Evolutionary conservation across 2,113 vertebrate species (phyloP).

Genomic region (Lepus americanus): DNA sequence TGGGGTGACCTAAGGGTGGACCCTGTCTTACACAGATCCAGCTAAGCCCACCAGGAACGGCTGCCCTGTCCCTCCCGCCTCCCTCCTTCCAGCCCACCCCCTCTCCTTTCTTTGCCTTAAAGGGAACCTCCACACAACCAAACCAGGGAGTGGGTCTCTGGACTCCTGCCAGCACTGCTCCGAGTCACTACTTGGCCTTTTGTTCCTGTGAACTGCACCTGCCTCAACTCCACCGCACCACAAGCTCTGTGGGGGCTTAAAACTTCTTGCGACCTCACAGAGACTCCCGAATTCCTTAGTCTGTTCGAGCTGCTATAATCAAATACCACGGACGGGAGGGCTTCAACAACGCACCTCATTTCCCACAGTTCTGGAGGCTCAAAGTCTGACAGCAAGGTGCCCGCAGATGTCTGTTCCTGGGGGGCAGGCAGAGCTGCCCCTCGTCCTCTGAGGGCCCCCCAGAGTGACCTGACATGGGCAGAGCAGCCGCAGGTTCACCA

Average conservation of each 20-base stretch:
- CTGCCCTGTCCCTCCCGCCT: not conserved
- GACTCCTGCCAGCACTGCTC: not conserved
- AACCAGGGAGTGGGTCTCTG: not conserved
- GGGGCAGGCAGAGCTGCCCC: too few species aligned
- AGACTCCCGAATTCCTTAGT: not conserved
- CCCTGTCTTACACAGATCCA: not conserved
- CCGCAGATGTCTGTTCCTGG: not conserved
- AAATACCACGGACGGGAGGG: not conserved
- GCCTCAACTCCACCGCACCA: not conserved
- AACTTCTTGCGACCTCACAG: not conserved
- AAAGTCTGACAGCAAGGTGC: not conserved
- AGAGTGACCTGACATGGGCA: not conserved
- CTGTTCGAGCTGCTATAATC: not conserved
- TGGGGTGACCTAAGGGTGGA: not conserved
- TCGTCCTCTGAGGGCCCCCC: not conserved
- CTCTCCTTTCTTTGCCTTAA: not conserved
- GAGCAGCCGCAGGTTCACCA: too few species aligned
- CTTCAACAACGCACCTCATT: not conserved
- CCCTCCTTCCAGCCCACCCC: not conserved
- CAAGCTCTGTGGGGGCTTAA: not conserved
- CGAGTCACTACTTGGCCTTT: constrained; percentile 1
- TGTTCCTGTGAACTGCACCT: not conserved
- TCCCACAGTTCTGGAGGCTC: not conserved
- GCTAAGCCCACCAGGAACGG: not conserved
- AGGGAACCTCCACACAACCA: not conserved